Base-by-base conservation (phyloP, 1,140 invertebrate species). In the Lerema accius region DNA sequence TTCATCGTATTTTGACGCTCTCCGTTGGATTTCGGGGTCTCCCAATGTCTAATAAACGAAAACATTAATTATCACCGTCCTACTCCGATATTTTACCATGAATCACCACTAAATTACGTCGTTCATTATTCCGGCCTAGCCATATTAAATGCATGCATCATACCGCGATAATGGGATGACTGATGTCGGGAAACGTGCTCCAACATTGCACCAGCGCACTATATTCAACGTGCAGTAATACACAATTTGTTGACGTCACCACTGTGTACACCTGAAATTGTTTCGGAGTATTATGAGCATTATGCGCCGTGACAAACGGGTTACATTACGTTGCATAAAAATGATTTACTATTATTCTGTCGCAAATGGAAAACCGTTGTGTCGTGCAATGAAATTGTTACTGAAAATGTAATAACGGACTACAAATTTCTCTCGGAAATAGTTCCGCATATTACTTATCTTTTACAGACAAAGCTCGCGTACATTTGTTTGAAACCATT, bases 111-210 rank as follows among this genome's bases (percentile, higher is more conserved):
- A 50, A 42, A 45, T 42, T 49, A 59, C 32, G 28, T 28, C 42
- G 11, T 48, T 45, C 17, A 49, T 56, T 58, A 64, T 50, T 49
- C 37, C 32, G 15, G 23, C 9, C 11, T 17, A 23, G 17, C 42
- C 28, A 71, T 78, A 79, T 75, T 75, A 79, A 81, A 79, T 72
- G 63, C 80, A 82, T 76, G 69, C 73, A 73, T 79, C 71, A 56
- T 71, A 86, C 81, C 78, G 62, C 71, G 26, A 76, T 71, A 78
- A 87, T 81, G 17, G 80, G 73, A 59, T 86, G 74, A 71, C 73
- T 84, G 65, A 86, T 80, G 63, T 88, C 83, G 5, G 85, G 85
- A 50, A 88, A 90, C 15, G 82, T 77, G 68, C 85, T 81, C 84
- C 79, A 84, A 55, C 82, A 84, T 46, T 87, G 84, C 49, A 88